Percentiles rank a stretch among this genome's conserved stretches.
phyloP scores from a whole-genome alignment of 2,797 vertebrate genomes.

The Anguilla anguilla region DNA sequence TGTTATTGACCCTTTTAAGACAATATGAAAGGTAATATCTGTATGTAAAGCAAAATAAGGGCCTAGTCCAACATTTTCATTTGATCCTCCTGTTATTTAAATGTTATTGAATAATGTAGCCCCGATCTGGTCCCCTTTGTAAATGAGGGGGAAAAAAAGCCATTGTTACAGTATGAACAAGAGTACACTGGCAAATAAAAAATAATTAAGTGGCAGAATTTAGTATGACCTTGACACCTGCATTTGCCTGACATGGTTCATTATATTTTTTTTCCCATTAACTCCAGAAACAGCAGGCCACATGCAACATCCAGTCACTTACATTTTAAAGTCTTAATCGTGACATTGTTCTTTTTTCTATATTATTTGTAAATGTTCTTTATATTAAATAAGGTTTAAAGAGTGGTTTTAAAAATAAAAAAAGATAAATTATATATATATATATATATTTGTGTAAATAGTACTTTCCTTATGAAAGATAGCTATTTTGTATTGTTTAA shows the following conservation, averaged over 20 bases:
- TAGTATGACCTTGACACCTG: conserved; percentile 1
- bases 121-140: background rate
- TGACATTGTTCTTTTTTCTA: conserved; percentile 67
- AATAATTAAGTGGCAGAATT: background rate
- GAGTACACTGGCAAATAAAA: conserved; percentile 2
- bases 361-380: conserved; percentile 63
- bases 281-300: conserved; percentile 6
- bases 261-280: background rate
- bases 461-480: conserved; percentile 97
- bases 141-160: background rate
- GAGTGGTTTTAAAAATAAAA: conserved; percentile 65
- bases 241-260: conserved; percentile 38
- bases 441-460: conserved; percentile 88
- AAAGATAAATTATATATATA: conserved; percentile 4
- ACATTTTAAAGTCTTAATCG: conserved; percentile 61
- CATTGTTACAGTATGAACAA: background rate
- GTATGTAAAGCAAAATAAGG: background rate
- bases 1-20: background rate
- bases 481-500: conserved; percentile 99
- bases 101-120: background rate
- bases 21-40: conserved; percentile 12
- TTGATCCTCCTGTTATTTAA: background rate
- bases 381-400: conserved; percentile 73
- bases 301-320: conserved; percentile 57
- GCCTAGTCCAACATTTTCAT: background rate